Evolutionary conservation across 1,140 invertebrate species (phyloP).

Genomic region (Rhagoletis zephyria): DNA sequence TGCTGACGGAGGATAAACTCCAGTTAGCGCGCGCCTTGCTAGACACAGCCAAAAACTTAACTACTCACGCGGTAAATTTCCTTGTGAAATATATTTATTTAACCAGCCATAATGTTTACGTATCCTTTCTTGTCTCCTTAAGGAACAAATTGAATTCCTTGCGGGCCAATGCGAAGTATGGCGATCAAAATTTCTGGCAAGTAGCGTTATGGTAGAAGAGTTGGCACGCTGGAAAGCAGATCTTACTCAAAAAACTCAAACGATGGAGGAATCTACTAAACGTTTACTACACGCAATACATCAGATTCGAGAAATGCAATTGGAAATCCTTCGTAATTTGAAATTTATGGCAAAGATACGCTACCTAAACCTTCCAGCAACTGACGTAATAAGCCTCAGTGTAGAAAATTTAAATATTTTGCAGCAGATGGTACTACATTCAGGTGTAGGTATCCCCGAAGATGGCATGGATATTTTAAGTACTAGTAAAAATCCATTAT

Average conservation of each 20-base stretch:
- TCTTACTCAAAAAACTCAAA: slow-evolving; percentile 82
- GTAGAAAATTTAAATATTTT: slow-evolving; percentile 70
- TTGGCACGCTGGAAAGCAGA: slow-evolving; percentile 87
- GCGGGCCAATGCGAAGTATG: slow-evolving; percentile 95
- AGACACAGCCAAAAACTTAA: slow-evolving; percentile 87
- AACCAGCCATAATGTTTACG: too few relatives aligned
- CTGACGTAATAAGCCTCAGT: slow-evolving; percentile 74
- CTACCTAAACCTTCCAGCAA: slow-evolving; percentile 68
- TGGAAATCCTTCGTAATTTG: slow-evolving; percentile 81
- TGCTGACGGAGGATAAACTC: slow-evolving; percentile 91
- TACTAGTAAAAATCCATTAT: slow-evolving; percentile 66
- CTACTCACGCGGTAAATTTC: slow-evolving; percentile 81
- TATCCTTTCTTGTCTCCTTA: slow-evolving; percentile 39
- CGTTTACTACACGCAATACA: slow-evolving; percentile 83
- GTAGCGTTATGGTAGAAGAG: slow-evolving; percentile 93
- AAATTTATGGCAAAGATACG: slow-evolving; percentile 70
- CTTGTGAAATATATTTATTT: slow-evolving; percentile 25
- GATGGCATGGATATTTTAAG: slow-evolving; percentile 64
- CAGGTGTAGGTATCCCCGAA: slow-evolving; percentile 70
- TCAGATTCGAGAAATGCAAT: slow-evolving; percentile 80
- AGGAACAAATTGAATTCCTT: slow-evolving; percentile 91
- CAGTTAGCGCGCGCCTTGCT: slow-evolving; percentile 88
- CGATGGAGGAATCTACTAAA: slow-evolving; percentile 83
- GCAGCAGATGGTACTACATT: slow-evolving; percentile 69
- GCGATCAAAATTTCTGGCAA: slow-evolving; percentile 95